phyloP scores from a whole-genome alignment of 2,797 vertebrate species.

The Spatula clypeata region DNA sequence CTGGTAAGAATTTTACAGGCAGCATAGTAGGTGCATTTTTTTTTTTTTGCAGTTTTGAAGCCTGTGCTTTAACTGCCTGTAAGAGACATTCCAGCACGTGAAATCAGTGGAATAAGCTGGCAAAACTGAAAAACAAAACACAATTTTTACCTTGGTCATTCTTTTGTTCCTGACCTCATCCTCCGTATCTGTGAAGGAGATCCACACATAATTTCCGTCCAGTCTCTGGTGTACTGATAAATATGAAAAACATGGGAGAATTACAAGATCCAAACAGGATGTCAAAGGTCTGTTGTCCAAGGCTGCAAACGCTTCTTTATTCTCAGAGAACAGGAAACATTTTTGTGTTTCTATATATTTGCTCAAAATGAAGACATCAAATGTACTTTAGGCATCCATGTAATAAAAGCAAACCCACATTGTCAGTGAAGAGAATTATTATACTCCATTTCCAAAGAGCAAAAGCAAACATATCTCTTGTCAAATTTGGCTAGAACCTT shows the following conservation, averaged over 20 bases:
- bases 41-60: neutral
- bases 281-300: neutral
- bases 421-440: neutral
- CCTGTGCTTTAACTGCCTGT: neutral
- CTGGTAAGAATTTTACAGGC: neutral
- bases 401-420: conserved; percentile 11
- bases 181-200: neutral
- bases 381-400: neutral
- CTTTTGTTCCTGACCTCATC: neutral
- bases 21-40: neutral
- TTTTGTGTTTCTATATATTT: neutral
- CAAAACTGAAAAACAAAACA: neutral
- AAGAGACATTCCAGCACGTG: neutral
- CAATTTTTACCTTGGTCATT: neutral
- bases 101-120: neutral
- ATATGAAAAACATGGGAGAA: neutral
- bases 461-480: neutral
- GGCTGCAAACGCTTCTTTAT: neutral
- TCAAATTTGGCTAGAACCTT: neutral
- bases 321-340: neutral
- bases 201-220: neutral
- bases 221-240: neutral
- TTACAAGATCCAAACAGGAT: neutral
- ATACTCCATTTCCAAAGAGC: conserved; percentile 32
- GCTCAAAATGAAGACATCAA: neutral